These are phyloP conservation scores for Emmelina monodactyla DNA, from an alignment of 2,888 invertebrate genomes.

Conservation along the genomic window DNA sequence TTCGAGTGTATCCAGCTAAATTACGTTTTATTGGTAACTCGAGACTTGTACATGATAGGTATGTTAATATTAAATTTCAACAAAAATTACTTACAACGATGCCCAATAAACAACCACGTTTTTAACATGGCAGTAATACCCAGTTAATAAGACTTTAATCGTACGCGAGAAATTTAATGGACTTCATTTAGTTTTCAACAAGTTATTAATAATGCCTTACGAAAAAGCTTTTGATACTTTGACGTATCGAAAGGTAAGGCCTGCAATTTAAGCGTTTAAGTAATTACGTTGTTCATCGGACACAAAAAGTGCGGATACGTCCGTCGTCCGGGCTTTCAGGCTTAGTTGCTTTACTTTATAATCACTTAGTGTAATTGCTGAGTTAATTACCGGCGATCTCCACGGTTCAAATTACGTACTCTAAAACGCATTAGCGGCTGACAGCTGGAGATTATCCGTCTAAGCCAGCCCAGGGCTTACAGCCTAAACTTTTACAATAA, in stretches of 20 bases:
- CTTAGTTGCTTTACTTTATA: slow-evolving; percentile 25
- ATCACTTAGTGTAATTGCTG: slow-evolving; percentile 64
- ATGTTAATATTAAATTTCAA: background rate
- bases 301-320: background rate
- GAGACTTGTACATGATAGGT: slow-evolving; percentile 23
- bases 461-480: slow-evolving; percentile 47
- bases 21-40: slow-evolving; percentile 53
- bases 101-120: no score
- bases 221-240: background rate
- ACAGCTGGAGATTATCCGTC: slow-evolving; percentile 66
- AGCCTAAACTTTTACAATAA: slow-evolving; percentile 19
- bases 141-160: no score
- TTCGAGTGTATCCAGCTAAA: slow-evolving; percentile 56
- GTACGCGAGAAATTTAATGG: no score
- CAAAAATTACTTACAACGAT: no score
- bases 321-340: background rate
- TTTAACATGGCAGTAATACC: no score
- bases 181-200: no score
- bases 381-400: slow-evolving; percentile 64
- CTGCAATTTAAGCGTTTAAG: background rate
- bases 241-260: background rate
- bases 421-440: slow-evolving; percentile 66
- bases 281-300: background rate
- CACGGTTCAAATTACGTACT: slow-evolving; percentile 67
- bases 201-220: no score